A percentile compares a stretch with the other conserved stretches of the same genome.
Evolutionary conservation across 2,888 invertebrate genomes (phyloP).

Genomic region (Cetonia aurata): DNA sequence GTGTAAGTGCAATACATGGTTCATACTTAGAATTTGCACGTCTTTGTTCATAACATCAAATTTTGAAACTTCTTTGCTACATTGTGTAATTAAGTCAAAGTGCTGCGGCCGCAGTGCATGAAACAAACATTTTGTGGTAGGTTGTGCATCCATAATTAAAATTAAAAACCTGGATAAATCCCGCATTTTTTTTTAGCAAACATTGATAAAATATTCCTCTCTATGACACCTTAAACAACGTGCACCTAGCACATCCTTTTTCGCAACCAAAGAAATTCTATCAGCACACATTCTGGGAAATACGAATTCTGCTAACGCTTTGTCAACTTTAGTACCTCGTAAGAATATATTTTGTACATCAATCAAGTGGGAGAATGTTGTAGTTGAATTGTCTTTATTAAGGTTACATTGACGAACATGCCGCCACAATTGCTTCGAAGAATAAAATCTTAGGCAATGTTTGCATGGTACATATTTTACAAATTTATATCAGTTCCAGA

Average conservation of each 20-base stretch:
- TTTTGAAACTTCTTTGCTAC: constrained; percentile 48
- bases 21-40: too few species aligned
- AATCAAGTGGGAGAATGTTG: constrained; percentile 19
- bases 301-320: constrained; percentile 39
- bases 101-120: constrained; percentile 47
- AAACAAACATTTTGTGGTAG: too few species aligned
- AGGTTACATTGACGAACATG: too few species aligned
- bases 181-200: too few species aligned
- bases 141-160: too few species aligned
- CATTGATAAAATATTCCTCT: too few species aligned
- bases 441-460: constrained; percentile 53
- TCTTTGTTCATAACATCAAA: constrained; percentile 51
- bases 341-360: constrained; percentile 39
- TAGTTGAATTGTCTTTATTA: neutral
- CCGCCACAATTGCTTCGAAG: constrained; percentile 49
- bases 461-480: constrained; percentile 42
- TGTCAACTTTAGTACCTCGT: constrained; percentile 45
- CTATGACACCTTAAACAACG: too few species aligned
- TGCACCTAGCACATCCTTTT: too few species aligned
- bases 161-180: too few species aligned
- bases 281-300: constrained; percentile 50
- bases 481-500: too few species aligned
- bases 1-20: too few species aligned
- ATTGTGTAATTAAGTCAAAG: constrained; percentile 47
- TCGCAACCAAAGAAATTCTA: constrained; percentile 45